Evolutionary conservation across 1,140 invertebrate genomes (phyloP).

Genomic region (Cotesia typhae): DNA sequence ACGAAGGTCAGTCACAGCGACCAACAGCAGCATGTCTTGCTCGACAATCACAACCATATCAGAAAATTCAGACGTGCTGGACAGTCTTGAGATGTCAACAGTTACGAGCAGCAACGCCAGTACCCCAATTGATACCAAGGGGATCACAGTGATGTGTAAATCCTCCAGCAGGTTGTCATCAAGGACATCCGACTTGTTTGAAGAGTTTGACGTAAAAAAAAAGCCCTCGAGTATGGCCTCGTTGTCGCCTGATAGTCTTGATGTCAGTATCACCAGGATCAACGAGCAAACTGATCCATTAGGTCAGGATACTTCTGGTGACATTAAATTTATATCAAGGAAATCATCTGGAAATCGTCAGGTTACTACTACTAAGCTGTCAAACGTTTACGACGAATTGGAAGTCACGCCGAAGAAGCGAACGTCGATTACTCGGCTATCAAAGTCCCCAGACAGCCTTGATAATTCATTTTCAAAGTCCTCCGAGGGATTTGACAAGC

Average conservation of each 20-base stretch:
- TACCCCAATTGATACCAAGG: constrained; percentile 45
- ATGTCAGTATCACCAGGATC: constrained; percentile 41
- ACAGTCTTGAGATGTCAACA: constrained; percentile 49
- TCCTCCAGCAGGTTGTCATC: constrained; percentile 56
- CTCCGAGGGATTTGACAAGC: constrained; percentile 53
- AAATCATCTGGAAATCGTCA: constrained; percentile 44
- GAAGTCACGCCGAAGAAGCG: constrained; percentile 48
- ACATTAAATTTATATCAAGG: constrained; percentile 38
- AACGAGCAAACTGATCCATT: constrained; percentile 29
- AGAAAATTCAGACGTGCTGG: constrained; percentile 49
- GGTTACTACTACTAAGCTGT: constrained; percentile 43
- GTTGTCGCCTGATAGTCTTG: constrained; percentile 59
- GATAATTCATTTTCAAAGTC: constrained; percentile 60
- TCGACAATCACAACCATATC: constrained; percentile 52
- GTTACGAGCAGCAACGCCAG: constrained; percentile 38
- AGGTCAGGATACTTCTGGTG: constrained; percentile 32
- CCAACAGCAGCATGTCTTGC: constrained; percentile 35
- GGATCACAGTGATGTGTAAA: constrained; percentile 50
- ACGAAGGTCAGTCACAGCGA: constrained; percentile 43
- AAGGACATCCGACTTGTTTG: constrained; percentile 57
- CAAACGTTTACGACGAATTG: constrained; percentile 52
- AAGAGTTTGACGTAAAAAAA: constrained; percentile 52
- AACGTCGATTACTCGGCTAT: constrained; percentile 49
- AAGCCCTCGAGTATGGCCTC: constrained; percentile 51
- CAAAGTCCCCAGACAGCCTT: constrained; percentile 58